Conservation (phyloP, 2,797 vertebrate species). For the Xenops minutus region DNA sequence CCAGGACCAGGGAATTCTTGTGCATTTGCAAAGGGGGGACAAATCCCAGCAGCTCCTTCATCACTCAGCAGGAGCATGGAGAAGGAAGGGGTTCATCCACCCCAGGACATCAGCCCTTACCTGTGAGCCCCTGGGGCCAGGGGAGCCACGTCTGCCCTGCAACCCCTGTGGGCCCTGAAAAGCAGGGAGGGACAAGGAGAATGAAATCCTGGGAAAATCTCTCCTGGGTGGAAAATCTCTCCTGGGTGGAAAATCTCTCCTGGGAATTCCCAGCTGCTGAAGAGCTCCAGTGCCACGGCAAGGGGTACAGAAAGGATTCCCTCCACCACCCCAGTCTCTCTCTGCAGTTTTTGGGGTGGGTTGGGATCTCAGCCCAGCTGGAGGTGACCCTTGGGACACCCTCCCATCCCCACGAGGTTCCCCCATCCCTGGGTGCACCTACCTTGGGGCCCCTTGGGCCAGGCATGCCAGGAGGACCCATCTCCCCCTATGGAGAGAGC, state of each 20-base stretch:
- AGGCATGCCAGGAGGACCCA: conserved; percentile 77
- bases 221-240: rapidly evolving
- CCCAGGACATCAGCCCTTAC: conserved; percentile 59
- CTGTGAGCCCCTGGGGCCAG: conserved; percentile 79
- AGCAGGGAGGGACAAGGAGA: neutral
- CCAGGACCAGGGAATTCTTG: rapidly evolving
- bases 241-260: neutral
- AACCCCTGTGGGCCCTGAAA: conserved; percentile 83
- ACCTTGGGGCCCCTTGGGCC: conserved; percentile 84
- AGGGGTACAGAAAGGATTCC: neutral
- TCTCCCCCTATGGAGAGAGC: conserved; percentile 79
- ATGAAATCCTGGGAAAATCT: neutral
- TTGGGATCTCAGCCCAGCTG: neutral
- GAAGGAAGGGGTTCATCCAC: neutral
- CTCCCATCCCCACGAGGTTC: rapidly evolving
- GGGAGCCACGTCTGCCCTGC: conserved; percentile 80
- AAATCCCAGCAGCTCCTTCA: neutral
- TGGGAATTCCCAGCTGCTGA: neutral
- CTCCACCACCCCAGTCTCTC: rapidly evolving
- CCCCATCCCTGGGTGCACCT: neutral
- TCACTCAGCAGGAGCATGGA: neutral
- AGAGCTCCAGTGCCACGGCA: neutral
- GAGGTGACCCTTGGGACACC: rapidly evolving
- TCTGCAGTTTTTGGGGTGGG: neutral
- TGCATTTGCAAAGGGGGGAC: neutral